Base-by-base conservation (phyloP, 2,797 vertebrate genomes). In the Acrossocheilus wenchowensis region DNA sequence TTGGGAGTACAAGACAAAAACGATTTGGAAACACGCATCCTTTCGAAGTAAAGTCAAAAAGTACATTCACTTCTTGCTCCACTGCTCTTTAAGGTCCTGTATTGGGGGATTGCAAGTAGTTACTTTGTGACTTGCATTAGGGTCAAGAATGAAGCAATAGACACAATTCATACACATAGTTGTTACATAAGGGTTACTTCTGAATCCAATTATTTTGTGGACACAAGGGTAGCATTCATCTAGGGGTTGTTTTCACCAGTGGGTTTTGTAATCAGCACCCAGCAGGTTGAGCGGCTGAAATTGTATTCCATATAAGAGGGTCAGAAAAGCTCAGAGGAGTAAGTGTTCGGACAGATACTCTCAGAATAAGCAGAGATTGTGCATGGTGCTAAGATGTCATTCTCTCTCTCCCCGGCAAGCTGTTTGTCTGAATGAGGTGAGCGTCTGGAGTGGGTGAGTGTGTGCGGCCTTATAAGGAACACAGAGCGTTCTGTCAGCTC, bases 381-480 rank as follows among this genome's bases (percentile, higher is more conserved):
- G 75, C 75, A 5, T 71, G 50, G 66, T 79, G 84, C 77, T 36
- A 79, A 79, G 52, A 80, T 74, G 78, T 78, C 41, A 48, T 81
- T 89, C 36, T 74, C 73, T 87, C 48, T 52, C 79, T 82, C 26
- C 73, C 71, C 48, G 34, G 82, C 50, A 78, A 75, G 64, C 39
- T 74, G 39, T 87, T 79, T 84, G 74, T 84, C 66, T 87, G 84
- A 85, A 60, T 72, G 84, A 85, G 66, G 64, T 72, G 84, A 85
- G 60, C 19, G 84, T 85, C 84, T 85, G 66, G 66, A 85, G 75
- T 43, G 72, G 73, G n/a, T 79, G 83, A 85, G 77, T 39, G 84
- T 80, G 66, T 80, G 41, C 41, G 39, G 68, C 84, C 84, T 85
- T 85, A 80, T 85, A 85, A 85, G 84, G 84, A 85, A 80, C 84